Evolutionary conservation across 2,888 invertebrate species (phyloP).

Genomic region (Andrena camellia): DNA sequence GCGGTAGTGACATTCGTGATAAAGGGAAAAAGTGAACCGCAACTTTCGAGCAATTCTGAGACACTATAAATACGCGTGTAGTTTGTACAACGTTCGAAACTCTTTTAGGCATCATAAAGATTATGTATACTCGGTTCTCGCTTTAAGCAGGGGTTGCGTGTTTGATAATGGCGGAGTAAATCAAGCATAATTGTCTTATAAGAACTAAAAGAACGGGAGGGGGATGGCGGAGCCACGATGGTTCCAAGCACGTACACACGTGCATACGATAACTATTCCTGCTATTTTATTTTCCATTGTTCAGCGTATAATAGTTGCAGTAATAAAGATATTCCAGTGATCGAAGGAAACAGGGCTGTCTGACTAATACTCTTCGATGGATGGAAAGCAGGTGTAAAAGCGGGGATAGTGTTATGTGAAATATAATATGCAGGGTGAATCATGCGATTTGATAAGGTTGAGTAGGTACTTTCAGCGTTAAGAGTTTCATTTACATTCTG

Average conservation of each 20-base stretch:
- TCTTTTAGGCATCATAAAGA: slow-evolving; percentile 34
- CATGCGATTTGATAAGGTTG: background rate
- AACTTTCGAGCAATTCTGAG: slow-evolving; percentile 17
- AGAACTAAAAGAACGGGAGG: slow-evolving; percentile 27
- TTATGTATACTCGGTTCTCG: slow-evolving; percentile 41
- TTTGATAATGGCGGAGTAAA: slow-evolving; percentile 31
- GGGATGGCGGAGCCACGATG: background rate
- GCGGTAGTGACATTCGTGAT: background rate
- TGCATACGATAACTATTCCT: background rate
- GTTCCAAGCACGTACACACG: slow-evolving; percentile 12
- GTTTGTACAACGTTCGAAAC: slow-evolving; percentile 12
- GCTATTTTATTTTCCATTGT: background rate
- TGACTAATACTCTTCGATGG: background rate
- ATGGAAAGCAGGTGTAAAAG: background rate
- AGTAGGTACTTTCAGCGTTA: background rate
- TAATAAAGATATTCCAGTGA: background rate
- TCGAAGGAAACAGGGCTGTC: background rate
- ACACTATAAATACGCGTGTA: slow-evolving; percentile 8
- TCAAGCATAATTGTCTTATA: slow-evolving; percentile 44
- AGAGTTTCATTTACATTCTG: no score
- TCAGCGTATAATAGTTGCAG: background rate
- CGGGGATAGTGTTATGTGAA: background rate
- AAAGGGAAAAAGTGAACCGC: background rate
- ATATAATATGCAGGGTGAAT: background rate
- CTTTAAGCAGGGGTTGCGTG: slow-evolving; percentile 44